Evolutionary conservation across 2,888 invertebrate species (phyloP).

Genomic region (Hyles lineata): DNA sequence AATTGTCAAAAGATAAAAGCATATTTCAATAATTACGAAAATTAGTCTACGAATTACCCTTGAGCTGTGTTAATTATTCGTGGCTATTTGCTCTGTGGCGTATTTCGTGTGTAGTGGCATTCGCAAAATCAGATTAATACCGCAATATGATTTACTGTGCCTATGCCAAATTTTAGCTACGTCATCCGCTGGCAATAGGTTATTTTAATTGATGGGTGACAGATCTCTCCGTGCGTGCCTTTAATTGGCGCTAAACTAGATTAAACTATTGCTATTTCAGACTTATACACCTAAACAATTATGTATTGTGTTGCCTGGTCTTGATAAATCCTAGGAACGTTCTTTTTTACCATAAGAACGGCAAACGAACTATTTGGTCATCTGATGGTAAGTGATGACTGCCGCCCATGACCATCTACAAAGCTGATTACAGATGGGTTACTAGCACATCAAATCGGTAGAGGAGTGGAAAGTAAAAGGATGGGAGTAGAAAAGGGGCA

Average conservation of each 20-base stretch:
- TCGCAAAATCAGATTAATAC: slow-evolving; percentile 51
- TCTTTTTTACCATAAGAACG: too few species aligned
- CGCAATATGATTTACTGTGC: slow-evolving; percentile 48
- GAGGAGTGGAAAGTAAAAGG: too few species aligned
- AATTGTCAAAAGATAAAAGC: not conserved
- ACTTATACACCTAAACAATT: too few species aligned
- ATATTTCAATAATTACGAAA: slow-evolving; percentile 23
- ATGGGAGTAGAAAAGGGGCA: too few species aligned
- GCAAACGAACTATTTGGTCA: too few species aligned
- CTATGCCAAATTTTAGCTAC: slow-evolving; percentile 46
- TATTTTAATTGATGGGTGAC: slow-evolving; percentile 22
- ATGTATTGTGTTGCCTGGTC: too few species aligned
- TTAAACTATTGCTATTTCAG: not conserved
- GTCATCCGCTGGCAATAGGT: slow-evolving; percentile 38
- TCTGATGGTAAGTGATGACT: too few species aligned
- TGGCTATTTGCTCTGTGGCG: slow-evolving; percentile 44
- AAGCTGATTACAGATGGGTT: too few species aligned
- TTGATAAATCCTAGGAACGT: too few species aligned
- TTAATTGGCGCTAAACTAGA: not conserved
- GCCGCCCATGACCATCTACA: too few species aligned
- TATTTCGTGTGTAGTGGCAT: slow-evolving; percentile 44
- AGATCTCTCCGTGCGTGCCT: too few species aligned
- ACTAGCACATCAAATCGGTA: too few species aligned
- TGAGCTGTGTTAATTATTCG: slow-evolving; percentile 52
- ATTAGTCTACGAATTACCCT: slow-evolving; percentile 46